Percentiles rank a stretch among this genome's conserved stretches.
These are phyloP conservation scores for Artemisiospiza belli DNA, from an alignment of 2,113 vertebrate genomes.

Conservation along the genomic window DNA sequence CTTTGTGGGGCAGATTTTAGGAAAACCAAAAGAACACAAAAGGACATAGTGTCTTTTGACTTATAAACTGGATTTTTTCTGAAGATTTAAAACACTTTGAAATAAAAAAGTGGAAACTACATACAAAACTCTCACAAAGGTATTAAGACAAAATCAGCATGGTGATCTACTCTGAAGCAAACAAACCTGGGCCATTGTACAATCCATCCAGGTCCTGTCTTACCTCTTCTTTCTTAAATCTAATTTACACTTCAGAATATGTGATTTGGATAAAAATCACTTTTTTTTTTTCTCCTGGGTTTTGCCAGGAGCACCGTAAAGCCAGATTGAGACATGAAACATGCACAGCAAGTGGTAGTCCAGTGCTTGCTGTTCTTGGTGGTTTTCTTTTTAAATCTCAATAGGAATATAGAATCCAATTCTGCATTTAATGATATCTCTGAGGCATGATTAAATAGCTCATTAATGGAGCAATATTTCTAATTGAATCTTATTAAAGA, in stretches of 20 bases:
- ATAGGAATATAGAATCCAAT: not conserved
- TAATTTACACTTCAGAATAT: not conserved
- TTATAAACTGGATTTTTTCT: not conserved
- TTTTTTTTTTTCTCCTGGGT: not conserved
- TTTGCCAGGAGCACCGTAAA: not conserved
- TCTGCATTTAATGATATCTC: constrained; percentile 27
- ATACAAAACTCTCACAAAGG: not conserved
- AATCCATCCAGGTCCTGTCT: not conserved
- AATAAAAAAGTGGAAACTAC: not conserved
- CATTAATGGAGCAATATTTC: constrained; percentile 14
- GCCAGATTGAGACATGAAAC: not conserved
- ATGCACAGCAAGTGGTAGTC: not conserved
- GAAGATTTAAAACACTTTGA: not conserved
- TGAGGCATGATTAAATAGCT: not conserved
- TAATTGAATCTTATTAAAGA: not conserved
- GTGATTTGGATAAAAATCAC: not conserved
- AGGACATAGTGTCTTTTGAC: not conserved
- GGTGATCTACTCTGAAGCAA: not conserved
- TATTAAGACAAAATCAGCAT: not conserved
- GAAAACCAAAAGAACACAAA: not conserved
- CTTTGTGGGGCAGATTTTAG: not conserved
- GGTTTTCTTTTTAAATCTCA: not conserved
- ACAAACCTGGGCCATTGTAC: not conserved
- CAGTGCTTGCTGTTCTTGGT: not conserved
- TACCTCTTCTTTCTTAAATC: not conserved